Percentiles rank a stretch among this genome's conserved stretches.
phyloP scores from a whole-genome alignment of 1,140 invertebrate species.

The Drosophila nasuta region DNA sequence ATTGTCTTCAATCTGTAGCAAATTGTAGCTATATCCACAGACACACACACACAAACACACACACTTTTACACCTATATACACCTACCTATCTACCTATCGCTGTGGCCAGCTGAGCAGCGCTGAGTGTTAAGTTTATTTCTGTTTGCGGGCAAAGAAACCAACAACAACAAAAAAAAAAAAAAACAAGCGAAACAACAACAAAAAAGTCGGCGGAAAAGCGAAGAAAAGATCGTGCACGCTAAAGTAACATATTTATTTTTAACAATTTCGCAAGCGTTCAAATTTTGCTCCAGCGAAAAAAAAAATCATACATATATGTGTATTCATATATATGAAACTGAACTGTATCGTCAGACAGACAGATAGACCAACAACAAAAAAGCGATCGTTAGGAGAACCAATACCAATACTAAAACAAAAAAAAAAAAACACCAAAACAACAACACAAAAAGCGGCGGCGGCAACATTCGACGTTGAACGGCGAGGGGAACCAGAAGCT shows the following conservation, averaged over 20 bases:
- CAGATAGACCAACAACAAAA: conserved; percentile 29
- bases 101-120: conserved; percentile 37
- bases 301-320: conserved; percentile 20
- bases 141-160: conserved; percentile 52
- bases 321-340: conserved; percentile 17
- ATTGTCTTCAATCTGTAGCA: conserved; percentile 40
- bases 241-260: conserved; percentile 79
- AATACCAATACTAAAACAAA: conserved; percentile 25
- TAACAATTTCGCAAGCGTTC: conserved; percentile 80
- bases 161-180: neutral
- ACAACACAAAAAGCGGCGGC: conserved; percentile 37
- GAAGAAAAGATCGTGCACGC: conserved; percentile 63
- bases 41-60: conserved; percentile 14
- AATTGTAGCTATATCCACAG: conserved; percentile 22
- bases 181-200: conserved; percentile 36
- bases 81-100: conserved; percentile 20
- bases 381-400: conserved; percentile 54
- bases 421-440: conserved; percentile 29
- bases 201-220: conserved; percentile 45
- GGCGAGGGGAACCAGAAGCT: conserved; percentile 31
- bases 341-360: conserved; percentile 34
- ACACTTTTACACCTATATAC: conserved; percentile 11
- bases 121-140: conserved; percentile 78
- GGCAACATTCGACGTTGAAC: conserved; percentile 38
- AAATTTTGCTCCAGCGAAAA: conserved; percentile 67